These are phyloP conservation scores for Varecia variegata DNA, from an alignment of 2,797 vertebrate genomes.

Conservation along the genomic window DNA sequence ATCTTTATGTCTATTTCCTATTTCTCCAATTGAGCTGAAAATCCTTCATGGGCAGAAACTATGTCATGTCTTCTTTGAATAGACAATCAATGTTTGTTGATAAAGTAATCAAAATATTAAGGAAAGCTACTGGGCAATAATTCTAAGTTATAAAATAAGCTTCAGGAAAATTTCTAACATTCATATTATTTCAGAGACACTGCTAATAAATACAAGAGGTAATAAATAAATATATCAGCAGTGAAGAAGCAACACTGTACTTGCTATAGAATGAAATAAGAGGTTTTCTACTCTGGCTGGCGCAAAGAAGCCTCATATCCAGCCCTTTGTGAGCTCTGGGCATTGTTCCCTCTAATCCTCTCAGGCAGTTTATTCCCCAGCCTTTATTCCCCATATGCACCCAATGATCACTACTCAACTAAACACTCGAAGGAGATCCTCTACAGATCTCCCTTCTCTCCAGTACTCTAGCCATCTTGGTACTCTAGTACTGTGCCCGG, in stretches of 20 bases:
- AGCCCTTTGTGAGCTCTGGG: not conserved
- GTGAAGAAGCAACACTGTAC: not conserved
- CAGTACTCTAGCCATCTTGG: not conserved
- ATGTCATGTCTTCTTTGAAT: not conserved
- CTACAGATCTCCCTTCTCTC: not conserved
- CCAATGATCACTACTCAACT: not conserved
- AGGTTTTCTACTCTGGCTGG: not conserved
- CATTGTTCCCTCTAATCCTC: not conserved
- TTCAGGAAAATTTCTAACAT: not conserved
- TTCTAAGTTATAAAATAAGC: not conserved
- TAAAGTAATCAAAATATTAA: not conserved
- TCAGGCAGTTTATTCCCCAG: not conserved
- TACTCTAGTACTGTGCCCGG: no score
- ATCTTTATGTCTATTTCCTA: not conserved
- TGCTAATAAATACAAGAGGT: not conserved
- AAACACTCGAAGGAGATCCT: not conserved
- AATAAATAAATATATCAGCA: not conserved
- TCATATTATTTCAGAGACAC: slow-evolving; percentile 13
- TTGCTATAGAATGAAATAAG: not conserved
- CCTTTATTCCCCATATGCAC: not conserved
- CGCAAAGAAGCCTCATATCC: not conserved
- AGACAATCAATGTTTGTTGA: not conserved
- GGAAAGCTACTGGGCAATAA: not conserved
- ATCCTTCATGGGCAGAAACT: not conserved
- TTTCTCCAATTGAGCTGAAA: not conserved